Percentiles rank a stretch among this genome's conserved stretches.
These are phyloP conservation scores for Enteromius fasciolatus DNA, from an alignment of 2,797 vertebrate genomes.

Conservation along the genomic window DNA sequence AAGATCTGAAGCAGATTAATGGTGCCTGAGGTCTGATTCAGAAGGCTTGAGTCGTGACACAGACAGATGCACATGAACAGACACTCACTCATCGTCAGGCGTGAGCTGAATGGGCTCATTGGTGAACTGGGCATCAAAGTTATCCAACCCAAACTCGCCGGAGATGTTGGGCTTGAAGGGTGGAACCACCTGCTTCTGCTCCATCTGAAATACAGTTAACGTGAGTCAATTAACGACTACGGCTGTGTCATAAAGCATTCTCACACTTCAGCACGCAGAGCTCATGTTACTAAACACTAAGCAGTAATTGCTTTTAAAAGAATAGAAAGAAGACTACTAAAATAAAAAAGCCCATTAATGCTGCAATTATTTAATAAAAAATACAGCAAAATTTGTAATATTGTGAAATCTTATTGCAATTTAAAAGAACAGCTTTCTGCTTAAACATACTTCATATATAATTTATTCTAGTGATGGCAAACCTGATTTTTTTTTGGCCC, in stretches of 20 bases:
- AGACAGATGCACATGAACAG: constrained; percentile 35
- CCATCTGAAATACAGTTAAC: constrained; percentile 85
- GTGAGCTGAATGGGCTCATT: constrained; percentile 99
- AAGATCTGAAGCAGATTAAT: constrained; percentile 42
- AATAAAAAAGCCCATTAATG: not conserved
- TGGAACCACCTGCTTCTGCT: constrained; percentile 97
- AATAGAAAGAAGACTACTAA: not conserved
- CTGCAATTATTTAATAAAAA: not conserved
- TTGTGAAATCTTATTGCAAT: too few relatives aligned
- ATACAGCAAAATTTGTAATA: not conserved
- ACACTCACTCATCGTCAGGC: constrained; percentile 96
- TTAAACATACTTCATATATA: too few relatives aligned
- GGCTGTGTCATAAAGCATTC: constrained; percentile 10
- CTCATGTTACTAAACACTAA: not conserved
- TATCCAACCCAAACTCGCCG: constrained; percentile 97
- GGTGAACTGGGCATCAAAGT: constrained; percentile 98
- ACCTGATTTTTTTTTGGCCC: not conserved
- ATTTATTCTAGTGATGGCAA: not conserved
- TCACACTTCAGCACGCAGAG: not conserved
- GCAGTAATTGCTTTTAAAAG: not conserved
- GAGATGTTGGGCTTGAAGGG: constrained; percentile 99
- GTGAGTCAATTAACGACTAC: constrained; percentile 23
- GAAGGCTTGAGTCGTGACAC: constrained; percentile 4
- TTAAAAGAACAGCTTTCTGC: too few relatives aligned
- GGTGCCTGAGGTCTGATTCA: constrained; percentile 21